phyloP scores from a whole-genome alignment of 2,888 invertebrate species.

The Phasia obesa region DNA sequence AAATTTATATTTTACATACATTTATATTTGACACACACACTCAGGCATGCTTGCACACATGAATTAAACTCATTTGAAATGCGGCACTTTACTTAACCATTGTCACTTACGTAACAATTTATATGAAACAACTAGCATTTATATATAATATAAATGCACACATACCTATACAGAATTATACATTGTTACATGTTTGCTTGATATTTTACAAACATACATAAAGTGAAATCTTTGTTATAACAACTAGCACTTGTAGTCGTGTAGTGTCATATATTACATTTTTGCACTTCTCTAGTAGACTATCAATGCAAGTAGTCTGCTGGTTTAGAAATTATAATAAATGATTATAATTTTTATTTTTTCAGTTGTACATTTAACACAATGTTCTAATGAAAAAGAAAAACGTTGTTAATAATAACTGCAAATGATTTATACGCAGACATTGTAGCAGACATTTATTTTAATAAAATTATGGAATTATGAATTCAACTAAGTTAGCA shows the following conservation, averaged over 20 bases:
- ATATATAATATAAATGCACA: not conserved
- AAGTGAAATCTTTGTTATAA: constrained; percentile 24
- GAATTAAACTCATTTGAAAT: constrained; percentile 40
- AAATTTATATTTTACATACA: too few species aligned
- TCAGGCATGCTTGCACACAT: too few species aligned
- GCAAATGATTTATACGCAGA: constrained; percentile 46
- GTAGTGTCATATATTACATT: constrained; percentile 48
- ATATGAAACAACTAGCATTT: not conserved
- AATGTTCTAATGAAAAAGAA: constrained; percentile 29
- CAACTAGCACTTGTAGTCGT: constrained; percentile 7
- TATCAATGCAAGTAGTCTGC: constrained; percentile 63
- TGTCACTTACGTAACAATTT: constrained; percentile 54
- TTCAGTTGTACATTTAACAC: constrained; percentile 27
- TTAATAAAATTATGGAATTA: constrained; percentile 38
- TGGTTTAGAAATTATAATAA: constrained; percentile 64
- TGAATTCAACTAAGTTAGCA: not conserved
- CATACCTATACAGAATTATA: not conserved
- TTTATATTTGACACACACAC: not conserved
- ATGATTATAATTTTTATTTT: constrained; percentile 29
- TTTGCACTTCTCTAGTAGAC: constrained; percentile 50
- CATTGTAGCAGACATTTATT: constrained; percentile 41
- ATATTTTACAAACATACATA: not conserved
- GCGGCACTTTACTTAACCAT: constrained; percentile 61
- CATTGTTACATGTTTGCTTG: constrained; percentile 16
- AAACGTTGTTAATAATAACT: constrained; percentile 46